Percentiles rank a stretch among this genome's conserved stretches.
phyloP scores from a whole-genome alignment of 2,888 invertebrate genomes.

The Archips crataeganus region DNA sequence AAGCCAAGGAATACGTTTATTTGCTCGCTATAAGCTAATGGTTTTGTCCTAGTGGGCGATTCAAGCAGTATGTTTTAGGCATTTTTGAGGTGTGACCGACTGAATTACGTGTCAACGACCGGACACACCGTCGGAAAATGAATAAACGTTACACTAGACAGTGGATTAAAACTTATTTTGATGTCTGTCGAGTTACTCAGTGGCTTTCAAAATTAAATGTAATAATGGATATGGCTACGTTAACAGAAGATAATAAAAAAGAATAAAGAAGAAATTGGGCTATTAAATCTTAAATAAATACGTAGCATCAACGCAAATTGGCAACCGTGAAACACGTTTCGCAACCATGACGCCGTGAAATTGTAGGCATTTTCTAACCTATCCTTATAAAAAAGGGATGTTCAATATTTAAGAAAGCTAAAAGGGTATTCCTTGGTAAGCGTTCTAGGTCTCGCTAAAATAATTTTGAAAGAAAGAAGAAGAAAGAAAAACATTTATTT shows the following conservation, averaged over 20 bases:
- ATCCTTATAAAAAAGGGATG: neutral
- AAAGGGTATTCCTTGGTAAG: neutral
- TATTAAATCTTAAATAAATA: neutral
- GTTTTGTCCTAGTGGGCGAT: neutral
- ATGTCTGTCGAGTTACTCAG: too few relatives aligned
- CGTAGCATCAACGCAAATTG: neutral
- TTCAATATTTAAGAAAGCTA: neutral
- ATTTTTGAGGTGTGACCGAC: too few relatives aligned
- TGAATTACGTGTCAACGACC: too few relatives aligned
- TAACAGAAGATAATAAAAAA: neutral
- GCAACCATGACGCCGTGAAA: neutral
- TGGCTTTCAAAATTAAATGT: too few relatives aligned
- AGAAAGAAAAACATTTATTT: too few relatives aligned
- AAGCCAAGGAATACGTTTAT: neutral
- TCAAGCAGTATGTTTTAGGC: too few relatives aligned
- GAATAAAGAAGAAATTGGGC: neutral
- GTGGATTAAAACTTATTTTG: too few relatives aligned
- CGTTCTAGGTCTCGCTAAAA: neutral
- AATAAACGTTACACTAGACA: too few relatives aligned
- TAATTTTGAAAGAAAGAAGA: too few relatives aligned
- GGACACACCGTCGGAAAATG: too few relatives aligned
- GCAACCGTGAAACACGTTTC: neutral
- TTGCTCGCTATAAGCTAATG: neutral
- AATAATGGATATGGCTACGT: too few relatives aligned
- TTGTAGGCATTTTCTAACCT: neutral